Conservation (phyloP, 1,140 invertebrate genomes). For the Bathynomus jamesi region DNA sequence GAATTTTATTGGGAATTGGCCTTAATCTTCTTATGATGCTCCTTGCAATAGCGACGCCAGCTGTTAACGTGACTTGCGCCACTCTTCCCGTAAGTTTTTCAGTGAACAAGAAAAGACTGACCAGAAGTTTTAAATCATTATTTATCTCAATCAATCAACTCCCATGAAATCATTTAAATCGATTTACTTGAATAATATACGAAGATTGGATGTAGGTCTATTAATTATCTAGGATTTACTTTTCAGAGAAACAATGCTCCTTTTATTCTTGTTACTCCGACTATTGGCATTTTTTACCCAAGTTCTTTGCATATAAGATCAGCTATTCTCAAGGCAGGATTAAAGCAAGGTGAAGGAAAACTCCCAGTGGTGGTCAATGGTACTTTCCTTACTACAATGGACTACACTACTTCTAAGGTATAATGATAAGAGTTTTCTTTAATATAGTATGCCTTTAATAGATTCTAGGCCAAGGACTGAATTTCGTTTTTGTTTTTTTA, state of each 20-base stretch:
- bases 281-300: conserved; percentile 4
- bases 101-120: neutral
- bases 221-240: neutral
- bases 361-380: conserved; percentile 8
- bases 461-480: neutral
- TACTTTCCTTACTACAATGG: neutral
- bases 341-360: neutral
- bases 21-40: conserved; percentile 76
- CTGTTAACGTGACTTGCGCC: conserved; percentile 52
- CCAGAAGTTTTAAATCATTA: neutral
- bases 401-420: conserved; percentile 8
- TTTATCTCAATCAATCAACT: neutral
- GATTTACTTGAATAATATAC: neutral
- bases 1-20: conserved; percentile 76
- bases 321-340: neutral
- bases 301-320: conserved; percentile 2
- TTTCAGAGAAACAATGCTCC: neutral
- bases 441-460: neutral
- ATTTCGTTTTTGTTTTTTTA: neutral
- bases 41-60: conserved; percentile 77
- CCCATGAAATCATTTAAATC: neutral
- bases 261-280: neutral
- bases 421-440: neutral
- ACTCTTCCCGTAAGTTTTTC: conserved; percentile 3
- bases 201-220: neutral